These are phyloP conservation scores for roundworm (Caenorhabditis elegans) DNA, from an alignment of 1,140 invertebrate genomes.

Conservation along the genomic window WBcel235 BX284605.5:13251001-13251500, in stretches of 20 bases:
- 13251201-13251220: too few relatives aligned
- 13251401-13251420: not conserved
- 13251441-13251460: too few relatives aligned
- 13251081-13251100: not conserved
- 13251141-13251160: not conserved
- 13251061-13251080: not conserved
- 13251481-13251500: too few relatives aligned
- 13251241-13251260: not conserved
- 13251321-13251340: not conserved
- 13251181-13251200: too few relatives aligned
- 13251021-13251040: not conserved
- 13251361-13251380: constrained; percentile 18
- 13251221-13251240: too few relatives aligned
- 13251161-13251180: not conserved
- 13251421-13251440: not conserved
- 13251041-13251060: not conserved
- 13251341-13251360: not conserved
- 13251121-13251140: not conserved
- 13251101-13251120: not conserved
- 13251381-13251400: constrained; percentile 3
- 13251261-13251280: not conserved
- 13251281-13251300: constrained; percentile 28
- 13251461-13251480: too few relatives aligned
- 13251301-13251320: not conserved
- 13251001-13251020: not conserved